Evolutionary conservation across 2,797 vertebrate genomes (phyloP).

Genomic region (Schizothorax lantsangensis): DNA sequence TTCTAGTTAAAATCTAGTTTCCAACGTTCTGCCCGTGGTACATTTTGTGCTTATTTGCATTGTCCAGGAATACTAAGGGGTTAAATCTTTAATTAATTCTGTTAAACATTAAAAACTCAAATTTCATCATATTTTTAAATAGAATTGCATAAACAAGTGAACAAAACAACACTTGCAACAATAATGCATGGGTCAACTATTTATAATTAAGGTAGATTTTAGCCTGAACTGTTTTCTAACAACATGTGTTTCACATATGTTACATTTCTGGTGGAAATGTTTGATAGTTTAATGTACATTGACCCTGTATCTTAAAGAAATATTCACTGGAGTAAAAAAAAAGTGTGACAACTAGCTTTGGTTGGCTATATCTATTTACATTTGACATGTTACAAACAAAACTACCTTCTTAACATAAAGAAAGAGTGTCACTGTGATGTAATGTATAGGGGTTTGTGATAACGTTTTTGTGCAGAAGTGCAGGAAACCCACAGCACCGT

Average conservation of each 20-base stretch:
- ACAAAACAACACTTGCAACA: background rate
- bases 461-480: constrained; percentile 62
- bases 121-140: background rate
- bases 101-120: background rate
- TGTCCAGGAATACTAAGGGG: too few species aligned
- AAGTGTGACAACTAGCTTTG: background rate
- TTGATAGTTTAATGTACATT: background rate
- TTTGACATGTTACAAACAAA: background rate
- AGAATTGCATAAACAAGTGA: background rate
- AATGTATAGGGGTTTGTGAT: background rate
- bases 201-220: background rate
- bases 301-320: background rate
- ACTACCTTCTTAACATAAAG: background rate
- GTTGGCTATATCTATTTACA: background rate
- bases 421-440: background rate
- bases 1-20: too few species aligned
- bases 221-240: background rate
- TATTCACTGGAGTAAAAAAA: background rate
- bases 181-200: background rate
- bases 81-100: background rate
- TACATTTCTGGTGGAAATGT: background rate
- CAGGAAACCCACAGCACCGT: constrained; percentile 55
- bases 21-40: too few species aligned
- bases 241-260: background rate
- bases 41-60: too few species aligned